Evolutionary conservation across 1,140 invertebrate genomes (phyloP), one percentile per base, ranked within the genome.

Genomic region (Telenomus remus): DNA sequence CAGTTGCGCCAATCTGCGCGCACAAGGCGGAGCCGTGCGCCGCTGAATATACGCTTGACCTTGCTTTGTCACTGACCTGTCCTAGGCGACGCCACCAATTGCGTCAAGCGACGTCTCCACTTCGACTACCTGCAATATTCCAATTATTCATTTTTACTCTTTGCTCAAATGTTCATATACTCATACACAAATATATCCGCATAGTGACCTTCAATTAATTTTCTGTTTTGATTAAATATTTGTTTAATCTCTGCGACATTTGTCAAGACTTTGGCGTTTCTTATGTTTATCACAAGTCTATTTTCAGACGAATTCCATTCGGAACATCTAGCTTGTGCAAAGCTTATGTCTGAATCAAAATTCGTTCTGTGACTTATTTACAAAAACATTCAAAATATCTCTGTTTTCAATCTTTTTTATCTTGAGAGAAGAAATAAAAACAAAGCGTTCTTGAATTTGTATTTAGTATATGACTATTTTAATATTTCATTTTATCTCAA

Each of bases 61-160:
- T 87, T 87, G 84, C 82, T 85, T 86, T 86, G 85, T 87, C 83
- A 87, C 86, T 87, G 86, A 87, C 86, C 86, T 86, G 85, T 86
- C 84, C 84, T 85, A 87, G 84, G 68, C 80, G 76, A 80, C 79
- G 64, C 72, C 35, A 33, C 60, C 47, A 39, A 39, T 39, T 39
- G 19, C 19, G 19, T 27, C 19, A 27, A 35, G 11, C 48, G 34
- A 1, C 57, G 65, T 59, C 46, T 44, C 8, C 19, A 42, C 19
- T 34, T 33, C 34, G 50, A 39, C 16, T 12, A 47, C 54, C 51
- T 43, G 42, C 47, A 49, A 72, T 61, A 60, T 9, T 39, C 2
- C 9, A 4, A 2, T n/a, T 9, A 3, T 39, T 39, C 9, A 4
- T n/a, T 9, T 39, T 39, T 2, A 11, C 37, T 9, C 37, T 39